phyloP scores from a whole-genome alignment of 2,888 invertebrate genomes.

The Drosophila emarginata region DNA sequence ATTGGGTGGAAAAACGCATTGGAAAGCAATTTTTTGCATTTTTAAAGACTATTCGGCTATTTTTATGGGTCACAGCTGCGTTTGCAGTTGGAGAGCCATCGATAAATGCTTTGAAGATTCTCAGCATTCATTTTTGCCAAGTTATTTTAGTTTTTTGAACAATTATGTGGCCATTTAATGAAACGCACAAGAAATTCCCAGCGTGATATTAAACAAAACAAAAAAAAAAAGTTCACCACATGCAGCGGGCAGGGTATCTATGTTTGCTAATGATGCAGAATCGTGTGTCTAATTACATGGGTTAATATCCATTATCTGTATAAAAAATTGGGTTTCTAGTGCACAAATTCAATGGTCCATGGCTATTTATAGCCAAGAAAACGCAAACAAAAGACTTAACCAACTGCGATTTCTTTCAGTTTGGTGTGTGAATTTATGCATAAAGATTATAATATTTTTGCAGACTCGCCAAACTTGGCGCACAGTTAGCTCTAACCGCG shows the following conservation, averaged over 20 bases:
- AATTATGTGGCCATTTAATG: slow-evolving; percentile 33
- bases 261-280: slow-evolving; percentile 43
- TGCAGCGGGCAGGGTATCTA: slow-evolving; percentile 33
- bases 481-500: slow-evolving; percentile 70
- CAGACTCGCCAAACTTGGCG: slow-evolving; percentile 39
- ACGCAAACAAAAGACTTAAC: slow-evolving; percentile 71
- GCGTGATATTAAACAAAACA: slow-evolving; percentile 26
- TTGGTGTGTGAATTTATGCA: slow-evolving; percentile 75
- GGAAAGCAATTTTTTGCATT: slow-evolving; percentile 27
- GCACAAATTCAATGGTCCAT: slow-evolving; percentile 69
- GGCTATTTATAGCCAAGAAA: slow-evolving; percentile 62
- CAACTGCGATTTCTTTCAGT: slow-evolving; percentile 43
- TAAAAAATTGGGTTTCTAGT: slow-evolving; percentile 67
- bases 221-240: slow-evolving; percentile 20
- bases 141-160: slow-evolving; percentile 20
- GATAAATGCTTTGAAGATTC: slow-evolving; percentile 23
- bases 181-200: slow-evolving; percentile 42
- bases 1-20: not conserved
- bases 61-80: slow-evolving; percentile 51
- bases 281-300: slow-evolving; percentile 60
- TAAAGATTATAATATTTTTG: slow-evolving; percentile 74
- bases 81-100: slow-evolving; percentile 36
- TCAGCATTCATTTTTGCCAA: slow-evolving; percentile 24
- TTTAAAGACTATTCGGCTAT: slow-evolving; percentile 11
- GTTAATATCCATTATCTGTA: slow-evolving; percentile 54